phyloP scores from a whole-genome alignment of 2,888 invertebrate genomes.

The Mylabris sibirica region DNA sequence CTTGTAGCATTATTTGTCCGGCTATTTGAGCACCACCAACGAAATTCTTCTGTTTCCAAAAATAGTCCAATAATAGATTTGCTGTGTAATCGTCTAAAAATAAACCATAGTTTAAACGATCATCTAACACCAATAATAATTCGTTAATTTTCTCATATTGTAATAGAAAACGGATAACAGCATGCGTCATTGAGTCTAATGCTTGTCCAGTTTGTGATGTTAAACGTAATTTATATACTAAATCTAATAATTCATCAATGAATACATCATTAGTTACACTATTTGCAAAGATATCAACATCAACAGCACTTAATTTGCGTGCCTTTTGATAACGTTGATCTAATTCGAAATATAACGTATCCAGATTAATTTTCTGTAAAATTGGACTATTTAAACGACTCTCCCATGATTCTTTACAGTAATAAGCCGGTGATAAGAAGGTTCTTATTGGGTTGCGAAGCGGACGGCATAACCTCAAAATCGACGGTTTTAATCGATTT shows the following conservation, averaged over 20 bases:
- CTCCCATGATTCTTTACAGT: conserved; percentile 76
- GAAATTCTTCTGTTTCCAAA: conserved; percentile 74
- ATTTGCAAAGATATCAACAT: conserved; percentile 85
- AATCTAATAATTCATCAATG: conserved; percentile 76
- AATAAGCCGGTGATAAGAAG: conserved; percentile 76
- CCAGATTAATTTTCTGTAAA: conserved; percentile 68
- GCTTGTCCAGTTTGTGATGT: conserved; percentile 75
- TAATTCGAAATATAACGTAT: conserved; percentile 74
- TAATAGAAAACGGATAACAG: conserved; percentile 72
- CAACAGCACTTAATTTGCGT: conserved; percentile 75
- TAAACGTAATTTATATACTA: conserved; percentile 75
- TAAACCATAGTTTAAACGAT: conserved; percentile 87
- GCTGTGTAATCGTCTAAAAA: conserved; percentile 85
- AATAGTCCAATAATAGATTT: conserved; percentile 81
- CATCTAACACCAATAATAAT: conserved; percentile 76
- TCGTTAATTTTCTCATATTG: conserved; percentile 67
- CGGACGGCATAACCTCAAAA: neutral
- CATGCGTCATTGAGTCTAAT: conserved; percentile 83
- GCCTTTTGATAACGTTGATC: conserved; percentile 71
- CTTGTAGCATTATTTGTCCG: conserved; percentile 85
- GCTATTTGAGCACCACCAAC: conserved; percentile 80
- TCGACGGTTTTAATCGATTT: neutral
- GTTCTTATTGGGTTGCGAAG: conserved; percentile 51
- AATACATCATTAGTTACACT: conserved; percentile 67
- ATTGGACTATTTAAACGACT: conserved; percentile 69